These are phyloP conservation scores for Catajapyx aquilonaris DNA, from an alignment of 1,140 invertebrate species.

Conservation along the genomic window DNA sequence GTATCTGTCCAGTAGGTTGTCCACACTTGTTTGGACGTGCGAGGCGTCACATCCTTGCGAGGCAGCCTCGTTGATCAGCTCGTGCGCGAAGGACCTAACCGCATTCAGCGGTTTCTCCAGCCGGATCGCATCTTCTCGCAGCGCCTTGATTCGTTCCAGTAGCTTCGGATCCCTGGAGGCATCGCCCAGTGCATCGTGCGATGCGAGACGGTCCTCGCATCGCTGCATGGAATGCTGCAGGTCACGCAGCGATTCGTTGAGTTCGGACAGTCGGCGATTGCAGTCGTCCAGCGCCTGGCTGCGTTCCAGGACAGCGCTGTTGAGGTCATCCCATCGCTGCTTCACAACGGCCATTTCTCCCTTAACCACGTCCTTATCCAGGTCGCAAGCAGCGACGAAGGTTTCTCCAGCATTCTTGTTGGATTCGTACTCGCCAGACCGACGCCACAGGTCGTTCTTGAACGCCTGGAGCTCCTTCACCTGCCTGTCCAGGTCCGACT, in stretches of 20 bases:
- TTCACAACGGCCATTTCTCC: conserved; percentile 57
- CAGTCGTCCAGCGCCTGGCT: conserved; percentile 66
- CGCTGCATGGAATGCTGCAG: conserved; percentile 57
- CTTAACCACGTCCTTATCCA: conserved; percentile 73
- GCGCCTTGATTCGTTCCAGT: conserved; percentile 54
- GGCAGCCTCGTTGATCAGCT: conserved; percentile 44
- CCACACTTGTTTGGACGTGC: conserved; percentile 54
- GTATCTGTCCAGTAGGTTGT: conserved; percentile 52
- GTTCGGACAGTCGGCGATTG: conserved; percentile 56
- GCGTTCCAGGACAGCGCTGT: conserved; percentile 40
- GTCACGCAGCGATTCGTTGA: conserved; percentile 63
- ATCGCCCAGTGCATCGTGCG: conserved; percentile 56
- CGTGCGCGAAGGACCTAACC: conserved; percentile 42
- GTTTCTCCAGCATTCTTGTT: conserved; percentile 63
- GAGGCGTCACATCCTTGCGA: conserved; percentile 36
- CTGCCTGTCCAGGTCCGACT: conserved; percentile 69
- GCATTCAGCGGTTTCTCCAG: conserved; percentile 55
- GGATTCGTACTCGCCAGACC: conserved; percentile 79
- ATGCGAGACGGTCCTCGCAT: conserved; percentile 66
- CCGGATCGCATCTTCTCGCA: conserved; percentile 47
- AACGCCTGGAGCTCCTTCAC: conserved; percentile 72
- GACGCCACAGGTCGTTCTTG: conserved; percentile 76
- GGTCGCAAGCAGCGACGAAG: conserved; percentile 63
- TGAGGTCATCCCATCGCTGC: conserved; percentile 72
- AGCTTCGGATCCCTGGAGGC: conserved; percentile 60